Base-by-base conservation (phyloP, 2,113 vertebrate species). In the Geococcyx californianus region DNA sequence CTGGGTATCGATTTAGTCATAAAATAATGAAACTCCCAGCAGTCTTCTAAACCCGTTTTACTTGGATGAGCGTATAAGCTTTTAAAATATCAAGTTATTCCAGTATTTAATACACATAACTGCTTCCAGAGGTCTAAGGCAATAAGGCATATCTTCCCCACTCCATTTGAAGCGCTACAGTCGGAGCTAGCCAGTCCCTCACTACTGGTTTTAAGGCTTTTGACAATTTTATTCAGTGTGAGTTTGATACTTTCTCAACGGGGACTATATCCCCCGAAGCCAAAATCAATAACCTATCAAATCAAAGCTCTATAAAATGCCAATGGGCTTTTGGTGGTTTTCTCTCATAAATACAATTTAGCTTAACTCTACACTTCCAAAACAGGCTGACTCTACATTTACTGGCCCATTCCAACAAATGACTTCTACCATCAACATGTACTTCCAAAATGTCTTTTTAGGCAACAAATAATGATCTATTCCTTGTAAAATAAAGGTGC, bases 71-170 rank as follows among this genome's bases (percentile, higher is more conserved):
- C 72, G 87, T 97, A 98, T 97, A 98, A 97, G 98, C 97, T 98
- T 98, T 98, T 98, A 98, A 98, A 98, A 98, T 98, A 98, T 97
- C 98, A 97, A 97, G 97, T 98, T 98, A 97, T 98, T 97, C 97
- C 96, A 97, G 96, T 97, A 97, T 98, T 98, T 98, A 98, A 98
- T 98, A 97, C 96, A 98, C 93, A 97, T 97, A 98, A 97, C 97
- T 98, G 97, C 96, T 98, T 98, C 97, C 96, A 97, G 97, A 97
- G 97, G 95, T 97, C 96, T 94, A 96, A 97, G 96, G 97, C 97
- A 97, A 84, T 96, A 96, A 97, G 98, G 93, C 91, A 93, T 94
- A 97, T 97, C 96, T 98, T 98, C 97, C 96, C 96, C 90, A 69
- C 91, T 97, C 95, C 97, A 97, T 97, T 94, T 97, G 96, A 97